Percentiles rank a stretch among this genome's conserved stretches.
These are phyloP conservation scores for Limenitis camilla DNA, from an alignment of 2,888 invertebrate genomes.

Conservation along the genomic window DNA sequence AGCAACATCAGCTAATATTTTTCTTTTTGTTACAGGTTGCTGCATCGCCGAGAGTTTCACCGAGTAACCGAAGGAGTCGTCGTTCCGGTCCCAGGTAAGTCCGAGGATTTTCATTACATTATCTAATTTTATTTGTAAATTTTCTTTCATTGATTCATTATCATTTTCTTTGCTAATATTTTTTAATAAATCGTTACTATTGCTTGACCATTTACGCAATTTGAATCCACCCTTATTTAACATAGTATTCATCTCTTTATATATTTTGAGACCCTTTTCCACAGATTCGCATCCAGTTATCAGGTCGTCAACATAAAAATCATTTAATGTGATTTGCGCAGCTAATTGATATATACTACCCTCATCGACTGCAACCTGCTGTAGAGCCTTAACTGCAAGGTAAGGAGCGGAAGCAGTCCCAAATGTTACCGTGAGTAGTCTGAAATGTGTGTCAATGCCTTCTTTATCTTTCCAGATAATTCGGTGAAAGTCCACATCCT, in stretches of 20 bases:
- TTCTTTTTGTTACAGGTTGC: conserved; percentile 16
- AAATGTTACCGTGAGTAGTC: conserved; percentile 20
- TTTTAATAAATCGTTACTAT: conserved; percentile 14
- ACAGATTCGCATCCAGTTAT: conserved; percentile 22
- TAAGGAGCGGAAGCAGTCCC: conserved; percentile 23
- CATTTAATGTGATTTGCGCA: conserved; percentile 1
- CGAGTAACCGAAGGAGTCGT: conserved; percentile 9
- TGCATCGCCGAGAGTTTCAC: conserved; percentile 17
- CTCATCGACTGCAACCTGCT: conserved; percentile 22
- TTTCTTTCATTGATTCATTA: not conserved
- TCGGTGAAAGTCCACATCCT: conserved; percentile 20
- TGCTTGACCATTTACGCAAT: conserved; percentile 27
- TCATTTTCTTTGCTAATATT: conserved; percentile 5
- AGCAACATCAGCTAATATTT: conserved; percentile 22
- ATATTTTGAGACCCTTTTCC: conserved; percentile 19
- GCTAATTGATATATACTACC: conserved; percentile 16
- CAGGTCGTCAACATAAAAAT: conserved; percentile 25
- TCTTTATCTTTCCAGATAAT: conserved; percentile 19
- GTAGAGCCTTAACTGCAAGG: conserved; percentile 19
- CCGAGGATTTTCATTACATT: conserved; percentile 23
- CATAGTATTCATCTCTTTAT: conserved; percentile 25
- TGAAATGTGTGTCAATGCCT: not conserved
- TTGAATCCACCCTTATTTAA: conserved; percentile 29
- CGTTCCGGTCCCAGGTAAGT: conserved; percentile 10
- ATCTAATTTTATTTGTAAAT: conserved; percentile 21